Base-by-base conservation (phyloP, 2,888 invertebrate species). In the Melanostoma mellinum region DNA sequence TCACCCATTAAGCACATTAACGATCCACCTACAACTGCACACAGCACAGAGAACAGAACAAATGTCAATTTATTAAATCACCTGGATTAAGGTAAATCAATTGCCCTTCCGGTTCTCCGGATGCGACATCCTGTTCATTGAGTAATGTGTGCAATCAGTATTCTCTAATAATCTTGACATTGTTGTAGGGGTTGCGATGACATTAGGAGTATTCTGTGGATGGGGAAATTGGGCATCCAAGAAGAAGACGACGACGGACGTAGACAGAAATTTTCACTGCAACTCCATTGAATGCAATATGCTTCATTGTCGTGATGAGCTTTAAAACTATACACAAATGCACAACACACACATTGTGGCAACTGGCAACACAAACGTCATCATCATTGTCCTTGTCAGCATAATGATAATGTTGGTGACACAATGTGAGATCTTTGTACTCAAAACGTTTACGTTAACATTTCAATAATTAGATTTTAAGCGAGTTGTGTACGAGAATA, bases 1-100 rank as follows among this genome's bases (percentile, higher is more conserved):
- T 44, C 67, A 44, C 44, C 53, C 44, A 67, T 67, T 67, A 67
- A 67, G 44, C 53, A 67, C 67, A 67, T 67, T 53, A 67, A 63
- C 63, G 50, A 63, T 63, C 42, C 67, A 55, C 67, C 44, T 67
- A 44, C 38, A 52, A 50, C 46, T 33, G 42, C 48, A 44, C 60
- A 60, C 6, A 63, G 36, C 33, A 46, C 46, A 61, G 48, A 48
- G 46, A 55, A 77, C 35, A 69, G 73, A 82, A 82, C 82, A 82
- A 82, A 76, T 82, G 86, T 85, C 86, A 86, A 86, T 85, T 86
- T 85, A 86, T 86, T 87, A 78, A 86, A 87, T 85, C 85, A 86
- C 86, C 85, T 85, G 79, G 71, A 85, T 86, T 86, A 84, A 85
- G 67, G 74, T 79, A 75, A 84, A 84, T 79, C 79, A 84, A 84